Evolutionary conservation across 2,797 vertebrate species (phyloP).

Genomic region (Pantherophis alleghaniensis): DNA sequence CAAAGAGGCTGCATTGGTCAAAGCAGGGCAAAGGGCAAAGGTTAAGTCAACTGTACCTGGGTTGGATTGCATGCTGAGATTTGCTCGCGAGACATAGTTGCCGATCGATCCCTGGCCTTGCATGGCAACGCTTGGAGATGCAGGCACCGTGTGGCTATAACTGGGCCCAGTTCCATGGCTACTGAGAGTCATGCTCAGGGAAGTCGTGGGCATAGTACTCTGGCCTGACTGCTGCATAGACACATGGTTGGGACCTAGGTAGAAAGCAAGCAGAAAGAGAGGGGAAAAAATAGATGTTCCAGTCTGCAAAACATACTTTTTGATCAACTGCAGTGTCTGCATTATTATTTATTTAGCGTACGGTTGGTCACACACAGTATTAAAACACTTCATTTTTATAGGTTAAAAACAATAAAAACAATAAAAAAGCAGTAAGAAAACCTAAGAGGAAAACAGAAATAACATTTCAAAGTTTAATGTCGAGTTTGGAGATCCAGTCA

Average conservation of each 20-base stretch:
- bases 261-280: constrained; percentile 22
- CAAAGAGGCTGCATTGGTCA: neutral
- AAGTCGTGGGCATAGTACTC: constrained; percentile 82
- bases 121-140: constrained; percentile 85
- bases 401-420: no score
- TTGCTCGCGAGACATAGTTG: constrained; percentile 86
- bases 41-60: constrained; percentile 79
- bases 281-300: neutral
- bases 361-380: no score
- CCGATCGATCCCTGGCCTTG: constrained; percentile 84
- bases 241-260: constrained; percentile 83
- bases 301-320: neutral
- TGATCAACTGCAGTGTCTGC: neutral
- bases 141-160: constrained; percentile 83
- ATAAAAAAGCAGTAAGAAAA: no score
- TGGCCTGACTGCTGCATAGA: constrained; percentile 90
- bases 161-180: constrained; percentile 80
- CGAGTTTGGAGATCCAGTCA: no score
- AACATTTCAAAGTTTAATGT: no score
- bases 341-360: neutral
- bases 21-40: neutral
- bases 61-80: constrained; percentile 91
- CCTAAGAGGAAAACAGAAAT: no score
- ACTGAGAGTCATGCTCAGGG: constrained; percentile 84
- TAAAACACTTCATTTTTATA: no score